Conservation (phyloP, 1,140 invertebrate genomes). For the Centruroides sculpturatus region DNA sequence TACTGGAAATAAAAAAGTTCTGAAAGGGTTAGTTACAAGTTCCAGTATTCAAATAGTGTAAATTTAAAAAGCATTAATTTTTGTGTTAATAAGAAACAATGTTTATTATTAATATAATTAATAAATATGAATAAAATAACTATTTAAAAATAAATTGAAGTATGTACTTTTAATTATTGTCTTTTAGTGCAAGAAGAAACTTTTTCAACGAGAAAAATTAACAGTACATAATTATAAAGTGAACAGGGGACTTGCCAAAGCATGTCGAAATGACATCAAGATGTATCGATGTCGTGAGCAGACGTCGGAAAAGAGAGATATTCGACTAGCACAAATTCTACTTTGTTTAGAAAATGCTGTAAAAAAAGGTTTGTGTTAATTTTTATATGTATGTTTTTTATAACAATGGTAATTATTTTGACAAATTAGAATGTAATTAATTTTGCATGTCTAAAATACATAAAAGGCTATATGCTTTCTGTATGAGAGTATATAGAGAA, state of each 20-base stretch:
- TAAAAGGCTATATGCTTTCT: too few species aligned
- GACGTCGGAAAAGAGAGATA: conserved; percentile 56
- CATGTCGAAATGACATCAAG: conserved; percentile 81
- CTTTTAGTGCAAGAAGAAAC: conserved; percentile 59
- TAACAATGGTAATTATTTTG: too few species aligned
- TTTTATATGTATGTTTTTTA: too few species aligned
- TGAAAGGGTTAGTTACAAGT: too few species aligned
- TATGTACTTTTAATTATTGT: not conserved
- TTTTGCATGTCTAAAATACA: too few species aligned
- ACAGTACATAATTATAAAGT: conserved; percentile 83
- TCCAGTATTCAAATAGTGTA: too few species aligned
- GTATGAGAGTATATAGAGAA: too few species aligned
- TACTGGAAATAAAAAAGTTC: too few species aligned
- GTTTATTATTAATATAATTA: not conserved
- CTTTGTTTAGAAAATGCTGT: conserved; percentile 77
- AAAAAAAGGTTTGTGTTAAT: conserved; percentile 39
- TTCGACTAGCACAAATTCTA: conserved; percentile 75
- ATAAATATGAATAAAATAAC: not conserved
- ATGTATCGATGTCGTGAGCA: conserved; percentile 51
- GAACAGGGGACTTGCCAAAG: conserved; percentile 68
- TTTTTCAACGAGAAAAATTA: conserved; percentile 67
- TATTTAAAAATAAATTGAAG: too few species aligned
- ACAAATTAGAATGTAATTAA: too few species aligned
- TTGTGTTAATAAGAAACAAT: not conserved
- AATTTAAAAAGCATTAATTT: not conserved